These are phyloP conservation scores for Scaptomyza flava DNA, from an alignment of 2,888 invertebrate genomes.

Conservation along the genomic window DNA sequence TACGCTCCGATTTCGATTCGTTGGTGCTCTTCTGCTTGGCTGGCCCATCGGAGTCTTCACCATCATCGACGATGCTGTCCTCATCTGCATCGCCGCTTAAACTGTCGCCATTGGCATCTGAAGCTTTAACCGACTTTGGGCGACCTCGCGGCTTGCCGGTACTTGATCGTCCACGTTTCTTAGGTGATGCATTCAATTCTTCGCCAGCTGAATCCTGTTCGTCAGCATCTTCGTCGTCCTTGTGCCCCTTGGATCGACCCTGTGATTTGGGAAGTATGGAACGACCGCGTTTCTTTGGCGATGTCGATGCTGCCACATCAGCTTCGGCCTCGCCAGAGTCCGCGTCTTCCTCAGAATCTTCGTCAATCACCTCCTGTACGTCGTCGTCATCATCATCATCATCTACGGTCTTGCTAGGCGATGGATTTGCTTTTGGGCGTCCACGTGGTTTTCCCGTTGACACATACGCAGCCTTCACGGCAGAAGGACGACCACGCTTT, in stretches of 20 bases:
- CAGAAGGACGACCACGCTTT: constrained; percentile 61
- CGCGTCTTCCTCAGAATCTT: constrained; percentile 29
- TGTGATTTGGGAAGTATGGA: constrained; percentile 43
- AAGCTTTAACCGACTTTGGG: constrained; percentile 10
- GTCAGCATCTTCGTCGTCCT: constrained; percentile 31
- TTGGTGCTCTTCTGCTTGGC: constrained; percentile 3
- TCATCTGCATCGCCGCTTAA: constrained; percentile 26
- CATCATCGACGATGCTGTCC: constrained; percentile 24
- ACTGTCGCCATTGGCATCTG: constrained; percentile 7
- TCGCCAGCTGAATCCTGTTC: constrained; percentile 33
- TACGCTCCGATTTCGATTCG: constrained; percentile 22
- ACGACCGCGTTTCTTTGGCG: constrained; percentile 68
- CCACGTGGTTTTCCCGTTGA: constrained; percentile 77
- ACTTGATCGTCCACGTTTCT: constrained; percentile 52
- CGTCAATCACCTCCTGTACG: constrained; percentile 21
- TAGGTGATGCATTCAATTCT: constrained; percentile 23
- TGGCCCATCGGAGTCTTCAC: constrained; percentile 8
- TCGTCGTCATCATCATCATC: constrained; percentile 6
- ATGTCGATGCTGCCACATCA: constrained; percentile 7
- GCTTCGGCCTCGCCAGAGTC: constrained; percentile 22
- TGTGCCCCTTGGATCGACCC: constrained; percentile 44
- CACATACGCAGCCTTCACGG: constrained; percentile 33
- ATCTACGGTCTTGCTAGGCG: not conserved
- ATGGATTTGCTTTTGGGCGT: constrained; percentile 60
- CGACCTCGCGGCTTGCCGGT: not conserved